Evolutionary conservation across 2,797 vertebrate species (phyloP), one percentile per base, ranked within the genome.

Genomic region (Mus spretus): DNA sequence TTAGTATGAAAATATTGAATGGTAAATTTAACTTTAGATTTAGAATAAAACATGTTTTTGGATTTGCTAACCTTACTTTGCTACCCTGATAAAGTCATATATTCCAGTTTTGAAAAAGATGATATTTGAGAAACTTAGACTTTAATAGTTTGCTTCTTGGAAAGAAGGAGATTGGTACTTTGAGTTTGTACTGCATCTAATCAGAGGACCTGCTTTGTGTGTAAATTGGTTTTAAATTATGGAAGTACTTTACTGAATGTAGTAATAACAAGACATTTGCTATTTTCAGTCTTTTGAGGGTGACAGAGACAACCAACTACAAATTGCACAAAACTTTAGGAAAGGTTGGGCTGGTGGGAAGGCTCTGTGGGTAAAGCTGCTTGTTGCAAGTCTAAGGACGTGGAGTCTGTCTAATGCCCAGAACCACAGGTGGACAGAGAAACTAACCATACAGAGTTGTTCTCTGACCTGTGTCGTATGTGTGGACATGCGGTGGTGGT

Each of bases 1-100:
- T 63, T 93, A 40, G 72, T 81, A 85, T 94, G 67, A 95, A 89
- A 93, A 91, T 95, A 81, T 55, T 89, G 78, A 93, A n/a, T 67
- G 37, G 26, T 94, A 47, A 74, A 24, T 95, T 13, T 55, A 90
- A 83, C 65, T 47, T 93, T 94, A 88, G 80, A 72, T 24, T 19
- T 84, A 79, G 75, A 80, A 70, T 95, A 57, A 87, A 95, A 40
- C 70, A 57, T 75, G 24, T 57, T 78, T 94, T 74, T 89, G 72
- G 28, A 59, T 87, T 37, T 93, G 28, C 47, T 93, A 84, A 44
- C 83, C 14, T 93, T 90, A 55, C 65, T 93, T 75, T 93, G 82
- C 79, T 78, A 95, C 50, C 82, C 95, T 86, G 82, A 92, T 59
- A 26, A 96, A 97, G 90, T 92, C 67, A 70, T 17, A 2, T 85